Conservation (phyloP, 2,113 vertebrate genomes). For the Planiliza haematocheilus region DNA sequence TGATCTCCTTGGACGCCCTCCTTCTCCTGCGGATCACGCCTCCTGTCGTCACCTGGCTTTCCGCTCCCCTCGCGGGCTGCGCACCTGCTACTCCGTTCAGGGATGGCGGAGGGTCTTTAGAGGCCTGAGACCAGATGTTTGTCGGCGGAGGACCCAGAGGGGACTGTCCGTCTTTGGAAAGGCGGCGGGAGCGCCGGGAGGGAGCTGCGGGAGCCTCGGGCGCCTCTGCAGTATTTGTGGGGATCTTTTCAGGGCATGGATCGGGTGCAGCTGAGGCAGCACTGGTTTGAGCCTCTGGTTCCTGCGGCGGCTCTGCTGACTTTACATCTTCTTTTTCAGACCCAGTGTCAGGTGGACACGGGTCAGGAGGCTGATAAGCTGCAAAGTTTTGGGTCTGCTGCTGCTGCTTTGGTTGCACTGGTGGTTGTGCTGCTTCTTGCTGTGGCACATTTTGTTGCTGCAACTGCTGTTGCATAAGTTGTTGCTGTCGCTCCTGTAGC, state of each 20-base stretch:
- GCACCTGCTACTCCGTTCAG: conserved; percentile 70
- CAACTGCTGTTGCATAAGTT: conserved; percentile 55
- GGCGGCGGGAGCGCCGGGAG: conserved; percentile 92
- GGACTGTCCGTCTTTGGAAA: conserved; percentile 93
- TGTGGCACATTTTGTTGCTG: conserved; percentile 64
- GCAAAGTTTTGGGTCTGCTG: conserved; percentile 57
- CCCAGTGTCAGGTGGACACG: conserved; percentile 3
- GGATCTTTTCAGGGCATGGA: conserved; percentile 82
- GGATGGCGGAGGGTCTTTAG: conserved; percentile 66
- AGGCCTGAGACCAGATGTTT: conserved; percentile 64
- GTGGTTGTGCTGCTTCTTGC: conserved; percentile 43
- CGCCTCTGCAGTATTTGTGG: conserved; percentile 78
- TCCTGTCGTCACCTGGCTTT: conserved; percentile 81
- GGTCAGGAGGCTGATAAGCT: conserved; percentile 56
- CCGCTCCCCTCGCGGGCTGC: conserved; percentile 49
- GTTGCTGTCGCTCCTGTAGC: conserved; percentile 61
- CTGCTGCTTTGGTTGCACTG: conserved; percentile 37
- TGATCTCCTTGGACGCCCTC: conserved; percentile 94
- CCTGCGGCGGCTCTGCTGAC: conserved; percentile 72
- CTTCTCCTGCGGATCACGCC: conserved; percentile 90
- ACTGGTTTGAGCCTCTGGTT: conserved; percentile 62
- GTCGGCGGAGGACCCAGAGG: conserved; percentile 68
- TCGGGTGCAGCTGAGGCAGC: conserved; percentile 75
- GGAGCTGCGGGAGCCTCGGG: conserved; percentile 78
- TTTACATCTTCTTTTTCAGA: conserved; percentile 70